phyloP scores from a whole-genome alignment of 37 sponge, comb jelly and placozoan genomes.

The Halichondria panicea region DNA sequence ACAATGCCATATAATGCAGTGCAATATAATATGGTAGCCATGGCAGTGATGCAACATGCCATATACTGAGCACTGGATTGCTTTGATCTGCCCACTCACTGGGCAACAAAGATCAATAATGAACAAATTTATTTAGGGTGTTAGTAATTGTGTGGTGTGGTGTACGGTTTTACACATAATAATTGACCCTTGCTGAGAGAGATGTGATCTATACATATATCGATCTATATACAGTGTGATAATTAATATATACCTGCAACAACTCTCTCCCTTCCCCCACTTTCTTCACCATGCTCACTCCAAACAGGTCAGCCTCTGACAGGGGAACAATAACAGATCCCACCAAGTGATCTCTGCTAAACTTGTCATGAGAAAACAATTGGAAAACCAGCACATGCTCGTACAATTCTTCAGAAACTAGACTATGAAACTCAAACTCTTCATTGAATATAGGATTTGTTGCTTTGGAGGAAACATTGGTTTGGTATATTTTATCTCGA shows the following conservation, averaged over 20 bases:
- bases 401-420: slow-evolving; percentile 27
- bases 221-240: no score
- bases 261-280: slow-evolving; percentile 1
- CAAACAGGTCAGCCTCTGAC: slow-evolving; percentile 43
- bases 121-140: no score
- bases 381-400: slow-evolving; percentile 28
- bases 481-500: slow-evolving; percentile 36
- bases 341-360: slow-evolving; percentile 5
- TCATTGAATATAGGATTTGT: slow-evolving; percentile 36
- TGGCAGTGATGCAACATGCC: no score
- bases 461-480: slow-evolving; percentile 1
- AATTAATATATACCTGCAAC: slow-evolving; percentile 4
- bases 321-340: slow-evolving; percentile 28
- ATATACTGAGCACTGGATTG: no score
- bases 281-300: slow-evolving; percentile 9
- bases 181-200: no score
- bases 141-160: no score
- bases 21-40: no score
- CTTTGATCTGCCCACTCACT: no score
- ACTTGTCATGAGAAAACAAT: slow-evolving; percentile 19
- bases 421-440: slow-evolving; percentile 56
- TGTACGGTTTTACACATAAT: no score
- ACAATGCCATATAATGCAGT: no score
- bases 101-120: no score
- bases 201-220: no score